A percentile compares a stretch with the other conserved stretches of the same genome.
Evolutionary conservation across 2,797 vertebrate species (phyloP).

Genomic region (Galagoides demidoff): DNA sequence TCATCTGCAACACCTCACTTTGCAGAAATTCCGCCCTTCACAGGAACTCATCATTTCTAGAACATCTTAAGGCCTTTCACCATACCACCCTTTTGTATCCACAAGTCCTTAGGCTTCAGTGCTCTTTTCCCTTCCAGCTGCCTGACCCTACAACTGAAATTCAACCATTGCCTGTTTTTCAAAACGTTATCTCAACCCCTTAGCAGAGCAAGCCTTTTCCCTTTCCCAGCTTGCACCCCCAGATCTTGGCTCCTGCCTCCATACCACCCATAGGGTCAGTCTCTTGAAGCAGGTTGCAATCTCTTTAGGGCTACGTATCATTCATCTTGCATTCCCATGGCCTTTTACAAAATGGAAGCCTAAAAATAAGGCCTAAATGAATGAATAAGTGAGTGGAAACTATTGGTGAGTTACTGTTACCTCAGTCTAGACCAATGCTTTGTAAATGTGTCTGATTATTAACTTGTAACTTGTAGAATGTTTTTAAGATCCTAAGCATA

Average conservation of each 20-base stretch:
- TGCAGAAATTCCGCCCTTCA: not conserved
- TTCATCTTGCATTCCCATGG: not conserved
- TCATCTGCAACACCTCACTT: not conserved
- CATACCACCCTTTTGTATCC: not conserved
- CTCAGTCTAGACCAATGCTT: not conserved
- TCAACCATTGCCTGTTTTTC: not conserved
- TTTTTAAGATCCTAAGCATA: not conserved
- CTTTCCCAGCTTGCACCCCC: not conserved
- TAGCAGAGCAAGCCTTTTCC: not conserved
- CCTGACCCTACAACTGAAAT: not conserved
- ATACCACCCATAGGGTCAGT: not conserved
- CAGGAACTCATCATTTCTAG: not conserved
- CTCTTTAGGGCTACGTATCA: not conserved
- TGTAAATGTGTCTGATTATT: not conserved
- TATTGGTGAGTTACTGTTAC: not conserved
- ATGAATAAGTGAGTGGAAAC: not conserved
- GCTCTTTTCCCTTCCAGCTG: too few species aligned
- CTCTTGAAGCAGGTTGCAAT: not conserved
- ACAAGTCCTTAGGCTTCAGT: not conserved
- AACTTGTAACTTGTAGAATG: not conserved
- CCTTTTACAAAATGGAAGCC: not conserved
- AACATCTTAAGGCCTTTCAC: not conserved
- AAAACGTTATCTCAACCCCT: not conserved
- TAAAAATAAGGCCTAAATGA: not conserved
- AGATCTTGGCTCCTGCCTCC: not conserved